Conservation (phyloP, 2,888 invertebrate genomes). For the Epinotia demarniana region DNA sequence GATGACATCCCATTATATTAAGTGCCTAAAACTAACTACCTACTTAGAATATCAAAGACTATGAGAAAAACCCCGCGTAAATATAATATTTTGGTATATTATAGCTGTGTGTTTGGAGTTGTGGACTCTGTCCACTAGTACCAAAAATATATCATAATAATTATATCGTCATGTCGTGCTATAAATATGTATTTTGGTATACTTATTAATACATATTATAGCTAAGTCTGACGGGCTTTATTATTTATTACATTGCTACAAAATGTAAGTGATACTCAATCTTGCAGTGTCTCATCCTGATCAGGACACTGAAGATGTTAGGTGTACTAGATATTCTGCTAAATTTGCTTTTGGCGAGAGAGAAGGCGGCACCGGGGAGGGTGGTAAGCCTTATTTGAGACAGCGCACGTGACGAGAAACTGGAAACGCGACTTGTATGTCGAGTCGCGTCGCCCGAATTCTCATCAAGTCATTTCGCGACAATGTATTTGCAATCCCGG, state of each 20-base stretch:
- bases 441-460: conserved; percentile 72
- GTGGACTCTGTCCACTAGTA: no score
- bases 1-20: no score
- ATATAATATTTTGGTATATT: no score
- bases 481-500: conserved; percentile 81
- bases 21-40: no score
- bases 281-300: conserved; percentile 28
- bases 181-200: no score
- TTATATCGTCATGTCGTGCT: no score
- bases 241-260: conserved; percentile 1
- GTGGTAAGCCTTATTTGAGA: conserved; percentile 82
- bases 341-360: conserved; percentile 70
- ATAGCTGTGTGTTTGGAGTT: no score
- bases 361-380: conserved; percentile 67
- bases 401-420: conserved; percentile 82
- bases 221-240: no score
- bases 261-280: conserved; percentile 7
- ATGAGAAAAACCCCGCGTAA: no score
- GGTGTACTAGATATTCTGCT: conserved; percentile 78
- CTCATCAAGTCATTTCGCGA: conserved; percentile 82
- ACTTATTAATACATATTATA: no score
- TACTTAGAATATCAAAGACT: no score
- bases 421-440: conserved; percentile 77
- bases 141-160: no score
- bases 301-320: conserved; percentile 54